A percentile compares a stretch with the other conserved stretches of the same genome.
Evolutionary conservation across 2,113 vertebrate genomes (phyloP).

Genomic region (Nycticryphes semicollaris): DNA sequence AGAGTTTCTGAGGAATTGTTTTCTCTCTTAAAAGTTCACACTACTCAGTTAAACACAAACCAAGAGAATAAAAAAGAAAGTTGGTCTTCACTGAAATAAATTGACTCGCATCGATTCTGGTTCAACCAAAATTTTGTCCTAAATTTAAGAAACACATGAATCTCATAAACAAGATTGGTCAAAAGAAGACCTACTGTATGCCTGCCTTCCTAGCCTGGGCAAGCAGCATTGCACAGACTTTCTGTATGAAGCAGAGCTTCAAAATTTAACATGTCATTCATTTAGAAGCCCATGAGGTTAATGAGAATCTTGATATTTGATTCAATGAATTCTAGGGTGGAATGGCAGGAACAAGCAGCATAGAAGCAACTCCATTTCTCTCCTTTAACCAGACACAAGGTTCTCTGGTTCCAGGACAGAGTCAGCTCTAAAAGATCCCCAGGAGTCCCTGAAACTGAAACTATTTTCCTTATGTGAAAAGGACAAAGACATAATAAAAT

Average conservation of each 20-base stretch:
- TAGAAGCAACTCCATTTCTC: not conserved
- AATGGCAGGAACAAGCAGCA: not conserved
- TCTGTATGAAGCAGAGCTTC: not conserved
- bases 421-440: not conserved
- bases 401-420: not conserved
- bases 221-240: not conserved
- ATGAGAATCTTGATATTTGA: accelerated
- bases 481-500: not conserved
- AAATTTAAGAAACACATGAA: not conserved
- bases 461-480: not conserved
- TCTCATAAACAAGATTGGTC: not conserved
- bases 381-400: not conserved
- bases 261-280: not conserved
- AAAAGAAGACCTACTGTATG: not conserved
- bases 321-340: not conserved
- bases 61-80: not conserved
- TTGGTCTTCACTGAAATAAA: not conserved
- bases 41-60: not conserved
- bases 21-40: not conserved
- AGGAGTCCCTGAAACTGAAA: not conserved
- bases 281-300: not conserved
- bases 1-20: not conserved
- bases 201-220: not conserved
- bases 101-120: not conserved
- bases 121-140: not conserved